Evolutionary conservation across 2,888 invertebrate genomes (phyloP).

Genomic region (Meliscaeva auricollis): DNA sequence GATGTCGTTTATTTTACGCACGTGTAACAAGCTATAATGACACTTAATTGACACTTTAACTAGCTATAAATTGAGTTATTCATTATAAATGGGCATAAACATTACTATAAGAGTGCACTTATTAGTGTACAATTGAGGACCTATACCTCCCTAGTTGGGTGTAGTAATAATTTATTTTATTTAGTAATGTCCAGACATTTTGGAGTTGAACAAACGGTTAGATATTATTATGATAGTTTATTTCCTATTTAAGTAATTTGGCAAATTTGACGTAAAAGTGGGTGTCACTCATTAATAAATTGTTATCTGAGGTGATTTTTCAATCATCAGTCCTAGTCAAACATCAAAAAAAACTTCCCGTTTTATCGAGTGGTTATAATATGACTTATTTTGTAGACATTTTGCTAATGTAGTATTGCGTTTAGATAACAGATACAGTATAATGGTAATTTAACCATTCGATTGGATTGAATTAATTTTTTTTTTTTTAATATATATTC

Average conservation of each 20-base stretch:
- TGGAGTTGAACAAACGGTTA: neutral
- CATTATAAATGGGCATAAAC: slow-evolving; percentile 29
- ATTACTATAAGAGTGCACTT: neutral
- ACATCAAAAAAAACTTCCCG: too few relatives aligned
- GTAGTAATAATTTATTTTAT: neutral
- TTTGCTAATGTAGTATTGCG: too few relatives aligned
- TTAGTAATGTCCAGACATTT: neutral
- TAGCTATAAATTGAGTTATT: slow-evolving; percentile 66
- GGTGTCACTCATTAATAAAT: too few relatives aligned
- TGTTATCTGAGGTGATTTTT: neutral
- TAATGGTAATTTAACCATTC: too few relatives aligned
- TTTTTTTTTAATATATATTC: too few relatives aligned
- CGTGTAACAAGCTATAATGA: slow-evolving; percentile 66
- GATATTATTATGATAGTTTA: neutral
- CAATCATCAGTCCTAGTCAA: too few relatives aligned
- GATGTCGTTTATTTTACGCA: slow-evolving; percentile 49
- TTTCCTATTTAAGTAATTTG: neutral
- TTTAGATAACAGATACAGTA: too few relatives aligned
- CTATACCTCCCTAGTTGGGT: neutral
- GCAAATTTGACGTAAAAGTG: too few relatives aligned
- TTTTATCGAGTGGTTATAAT: too few relatives aligned
- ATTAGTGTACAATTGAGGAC: neutral
- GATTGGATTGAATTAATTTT: too few relatives aligned
- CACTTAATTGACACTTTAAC: slow-evolving; percentile 59
- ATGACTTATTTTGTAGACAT: too few relatives aligned